Percentiles rank a stretch among this genome's conserved stretches.
Conservation (phyloP, 2,888 invertebrate genomes). For the Phaedon cochleariae region DNA sequence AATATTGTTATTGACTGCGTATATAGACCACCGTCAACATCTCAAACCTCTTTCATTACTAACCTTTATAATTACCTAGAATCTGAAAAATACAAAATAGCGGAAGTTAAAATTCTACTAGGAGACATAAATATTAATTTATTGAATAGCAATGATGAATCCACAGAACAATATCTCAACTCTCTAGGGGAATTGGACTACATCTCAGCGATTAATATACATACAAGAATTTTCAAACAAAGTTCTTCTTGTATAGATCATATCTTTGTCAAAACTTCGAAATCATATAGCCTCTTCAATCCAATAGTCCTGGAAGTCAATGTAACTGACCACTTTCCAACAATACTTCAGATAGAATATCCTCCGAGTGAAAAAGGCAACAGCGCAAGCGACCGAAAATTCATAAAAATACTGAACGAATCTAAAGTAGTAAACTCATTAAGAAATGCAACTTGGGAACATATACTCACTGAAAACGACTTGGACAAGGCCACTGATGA, state of each 20-base stretch:
- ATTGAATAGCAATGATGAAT: neutral
- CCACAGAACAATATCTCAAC: constrained; percentile 6
- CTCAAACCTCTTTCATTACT: neutral
- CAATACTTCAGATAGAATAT: constrained; percentile 4
- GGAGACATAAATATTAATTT: neutral
- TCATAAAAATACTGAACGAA: neutral
- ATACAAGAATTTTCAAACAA: constrained; percentile 8
- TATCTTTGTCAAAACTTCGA: constrained; percentile 3
- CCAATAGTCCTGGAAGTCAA: constrained; percentile 11
- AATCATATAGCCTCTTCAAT: neutral
- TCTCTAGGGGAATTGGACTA: neutral
- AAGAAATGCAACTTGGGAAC: constrained; percentile 4
- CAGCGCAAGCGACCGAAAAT: too few relatives aligned
- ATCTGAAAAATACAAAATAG: neutral
- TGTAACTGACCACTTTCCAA: constrained; percentile 8
- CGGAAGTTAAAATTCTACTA: neutral
- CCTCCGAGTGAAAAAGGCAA: too few relatives aligned
- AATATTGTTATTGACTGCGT: neutral
- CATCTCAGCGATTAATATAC: constrained; percentile 8
- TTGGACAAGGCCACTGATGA: constrained; percentile 4
- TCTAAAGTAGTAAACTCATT: neutral
- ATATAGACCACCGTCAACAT: constrained; percentile 10
- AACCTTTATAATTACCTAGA: constrained; percentile 3
- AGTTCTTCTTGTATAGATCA: constrained; percentile 2
- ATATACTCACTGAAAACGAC: constrained; percentile 3